phyloP scores from a whole-genome alignment of 2,888 invertebrate species.

The Eupithecia inturbata region DNA sequence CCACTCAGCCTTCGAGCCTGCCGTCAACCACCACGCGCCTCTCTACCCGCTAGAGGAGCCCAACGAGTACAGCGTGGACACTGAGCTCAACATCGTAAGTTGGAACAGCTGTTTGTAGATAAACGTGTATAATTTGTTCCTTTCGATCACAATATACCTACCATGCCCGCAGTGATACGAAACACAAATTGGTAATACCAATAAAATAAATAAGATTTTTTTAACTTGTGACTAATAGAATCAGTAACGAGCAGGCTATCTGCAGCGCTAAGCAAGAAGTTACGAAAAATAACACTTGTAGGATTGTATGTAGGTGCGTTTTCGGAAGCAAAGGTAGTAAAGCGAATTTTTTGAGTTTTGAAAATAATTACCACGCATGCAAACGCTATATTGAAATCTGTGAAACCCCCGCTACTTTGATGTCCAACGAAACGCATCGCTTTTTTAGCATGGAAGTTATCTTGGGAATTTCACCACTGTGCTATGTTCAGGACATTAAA shows the following conservation, averaged over 20 bases:
- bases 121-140: background rate
- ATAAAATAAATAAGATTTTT: too few species aligned
- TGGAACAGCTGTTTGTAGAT: background rate
- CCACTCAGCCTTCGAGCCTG: conserved; percentile 95
- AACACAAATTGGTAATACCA: too few species aligned
- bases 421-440: background rate
- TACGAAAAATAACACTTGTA: too few species aligned
- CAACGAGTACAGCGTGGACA: conserved; percentile 94
- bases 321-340: background rate
- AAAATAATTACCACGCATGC: background rate
- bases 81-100: conserved; percentile 94
- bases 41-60: conserved; percentile 92
- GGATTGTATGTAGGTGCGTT: background rate
- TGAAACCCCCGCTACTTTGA: background rate
- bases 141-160: too few species aligned
- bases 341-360: too few species aligned
- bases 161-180: too few species aligned
- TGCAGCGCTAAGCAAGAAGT: too few species aligned
- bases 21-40: conserved; percentile 96
- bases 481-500: background rate
- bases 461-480: background rate
- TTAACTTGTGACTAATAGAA: too few species aligned
- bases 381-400: background rate
- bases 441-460: background rate
- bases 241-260: too few species aligned